phyloP scores from a whole-genome alignment of 2,113 vertebrate genomes.

The Gallinago media region DNA sequence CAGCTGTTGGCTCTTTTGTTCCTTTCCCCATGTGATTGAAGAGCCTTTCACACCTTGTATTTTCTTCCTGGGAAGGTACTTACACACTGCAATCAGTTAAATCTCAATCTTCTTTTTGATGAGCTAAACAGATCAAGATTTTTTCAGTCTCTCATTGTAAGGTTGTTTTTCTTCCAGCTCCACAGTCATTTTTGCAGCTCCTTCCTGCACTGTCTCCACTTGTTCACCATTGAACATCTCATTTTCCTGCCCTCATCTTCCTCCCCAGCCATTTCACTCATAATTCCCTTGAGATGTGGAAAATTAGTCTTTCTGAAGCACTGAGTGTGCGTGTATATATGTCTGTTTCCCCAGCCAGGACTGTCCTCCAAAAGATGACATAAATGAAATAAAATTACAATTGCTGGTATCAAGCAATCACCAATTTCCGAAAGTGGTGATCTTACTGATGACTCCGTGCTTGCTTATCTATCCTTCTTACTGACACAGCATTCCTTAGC shows the following conservation, averaged over 20 bases:
- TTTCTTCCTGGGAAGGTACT: constrained; percentile 55
- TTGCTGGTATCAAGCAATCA: neutral
- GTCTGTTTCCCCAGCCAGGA: neutral
- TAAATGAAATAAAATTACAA: neutral
- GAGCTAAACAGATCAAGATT: constrained; percentile 56
- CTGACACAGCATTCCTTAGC: rapidly evolving
- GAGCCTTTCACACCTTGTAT: constrained; percentile 48
- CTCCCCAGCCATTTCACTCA: neutral
- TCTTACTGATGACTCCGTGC: neutral
- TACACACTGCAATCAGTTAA: constrained; percentile 41
- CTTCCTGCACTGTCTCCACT: neutral
- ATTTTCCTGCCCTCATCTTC: constrained; percentile 16
- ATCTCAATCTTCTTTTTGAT: constrained; percentile 57
- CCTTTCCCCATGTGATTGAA: constrained; percentile 47
- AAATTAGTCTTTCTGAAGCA: constrained; percentile 22
- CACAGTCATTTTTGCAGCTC: neutral
- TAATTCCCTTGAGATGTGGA: neutral
- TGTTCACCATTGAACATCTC: neutral
- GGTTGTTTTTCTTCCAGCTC: constrained; percentile 16
- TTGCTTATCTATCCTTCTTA: neutral
- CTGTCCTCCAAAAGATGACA: neutral
- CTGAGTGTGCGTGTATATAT: neutral
- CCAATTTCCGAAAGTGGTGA: neutral
- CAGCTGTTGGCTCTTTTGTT: constrained; percentile 44
- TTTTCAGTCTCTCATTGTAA: constrained; percentile 4